A percentile compares a stretch with the other conserved stretches of the same genome.
phyloP scores from a whole-genome alignment of 2,113 vertebrate genomes.

The Scomber japonicus region DNA sequence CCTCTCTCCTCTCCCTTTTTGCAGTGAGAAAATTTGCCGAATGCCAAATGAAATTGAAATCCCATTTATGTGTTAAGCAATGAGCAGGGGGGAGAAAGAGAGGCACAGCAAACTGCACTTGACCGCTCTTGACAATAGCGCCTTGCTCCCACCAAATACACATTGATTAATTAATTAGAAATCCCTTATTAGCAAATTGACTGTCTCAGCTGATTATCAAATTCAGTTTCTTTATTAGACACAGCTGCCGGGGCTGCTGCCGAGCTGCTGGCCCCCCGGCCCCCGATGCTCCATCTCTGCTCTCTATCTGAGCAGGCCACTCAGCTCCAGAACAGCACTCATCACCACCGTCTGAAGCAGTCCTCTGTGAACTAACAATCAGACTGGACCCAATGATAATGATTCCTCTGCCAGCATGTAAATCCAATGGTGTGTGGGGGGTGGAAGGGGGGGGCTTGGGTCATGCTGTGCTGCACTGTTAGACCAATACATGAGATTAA shows the following conservation, averaged over 20 bases:
- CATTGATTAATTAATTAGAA: conserved; percentile 87
- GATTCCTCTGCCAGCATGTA: conserved; percentile 2
- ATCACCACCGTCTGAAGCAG: conserved; percentile 26
- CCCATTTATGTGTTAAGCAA: conserved; percentile 74
- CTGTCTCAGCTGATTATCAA: conserved; percentile 86
- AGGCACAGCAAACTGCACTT: conserved; percentile 78
- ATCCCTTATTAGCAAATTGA: conserved; percentile 87
- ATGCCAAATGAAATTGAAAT: conserved; percentile 73
- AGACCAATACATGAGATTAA: not conserved
- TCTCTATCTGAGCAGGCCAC: conserved; percentile 42
- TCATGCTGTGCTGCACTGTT: not conserved
- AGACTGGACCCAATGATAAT: conserved; percentile 9
- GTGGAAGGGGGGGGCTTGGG: not conserved
- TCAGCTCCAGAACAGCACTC: conserved; percentile 46
- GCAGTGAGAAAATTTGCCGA: conserved; percentile 55
- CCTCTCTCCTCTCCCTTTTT: conserved; percentile 10
- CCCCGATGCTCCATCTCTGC: conserved; percentile 28
- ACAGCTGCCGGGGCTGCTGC: conserved; percentile 61
- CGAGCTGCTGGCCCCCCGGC: conserved; percentile 21
- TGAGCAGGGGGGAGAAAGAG: conserved; percentile 72
- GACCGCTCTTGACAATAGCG: conserved; percentile 83
- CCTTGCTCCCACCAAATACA: conserved; percentile 80
- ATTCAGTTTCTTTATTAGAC: conserved; percentile 83
- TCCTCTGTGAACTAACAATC: conserved; percentile 36
- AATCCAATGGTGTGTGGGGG: not conserved